phyloP scores from a whole-genome alignment of 2,888 invertebrate genomes.

The Sinodicranocentrus sp. region DNA sequence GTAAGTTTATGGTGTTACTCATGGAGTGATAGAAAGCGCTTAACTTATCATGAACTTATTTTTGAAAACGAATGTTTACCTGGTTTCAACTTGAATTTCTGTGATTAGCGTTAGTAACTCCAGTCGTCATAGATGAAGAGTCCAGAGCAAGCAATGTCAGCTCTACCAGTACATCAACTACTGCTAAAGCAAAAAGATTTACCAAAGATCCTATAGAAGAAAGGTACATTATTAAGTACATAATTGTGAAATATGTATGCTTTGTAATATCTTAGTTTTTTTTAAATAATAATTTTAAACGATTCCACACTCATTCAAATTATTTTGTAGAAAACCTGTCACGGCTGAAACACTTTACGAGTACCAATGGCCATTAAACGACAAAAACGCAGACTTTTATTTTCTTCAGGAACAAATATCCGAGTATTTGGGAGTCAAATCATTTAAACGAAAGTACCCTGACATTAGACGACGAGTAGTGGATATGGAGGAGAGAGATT shows the following conservation, averaged over 20 bases:
- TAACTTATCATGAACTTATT: background rate
- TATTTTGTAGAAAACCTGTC: slow-evolving; percentile 79
- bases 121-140: slow-evolving; percentile 81
- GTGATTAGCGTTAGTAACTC: background rate
- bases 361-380: slow-evolving; percentile 92
- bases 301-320: background rate
- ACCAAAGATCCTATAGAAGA: slow-evolving; percentile 81
- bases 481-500: slow-evolving; percentile 94
- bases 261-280: no score
- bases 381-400: slow-evolving; percentile 85
- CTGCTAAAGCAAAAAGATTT: slow-evolving; percentile 79
- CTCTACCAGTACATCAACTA: slow-evolving; percentile 81
- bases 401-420: slow-evolving; percentile 98
- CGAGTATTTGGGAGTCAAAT: slow-evolving; percentile 95
- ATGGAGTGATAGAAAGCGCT: no score
- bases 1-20: slow-evolving; percentile 33
- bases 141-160: slow-evolving; percentile 91
- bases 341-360: slow-evolving; percentile 94
- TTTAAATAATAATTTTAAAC: background rate
- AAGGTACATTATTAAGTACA: no score
- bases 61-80: background rate
- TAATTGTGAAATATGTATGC: no score
- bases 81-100: no score
- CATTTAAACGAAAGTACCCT: slow-evolving; percentile 97
- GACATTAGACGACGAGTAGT: slow-evolving; percentile 90